Evolutionary conservation across 2,797 vertebrate genomes (phyloP).

Genomic region (Leucoraja ocellata): DNA sequence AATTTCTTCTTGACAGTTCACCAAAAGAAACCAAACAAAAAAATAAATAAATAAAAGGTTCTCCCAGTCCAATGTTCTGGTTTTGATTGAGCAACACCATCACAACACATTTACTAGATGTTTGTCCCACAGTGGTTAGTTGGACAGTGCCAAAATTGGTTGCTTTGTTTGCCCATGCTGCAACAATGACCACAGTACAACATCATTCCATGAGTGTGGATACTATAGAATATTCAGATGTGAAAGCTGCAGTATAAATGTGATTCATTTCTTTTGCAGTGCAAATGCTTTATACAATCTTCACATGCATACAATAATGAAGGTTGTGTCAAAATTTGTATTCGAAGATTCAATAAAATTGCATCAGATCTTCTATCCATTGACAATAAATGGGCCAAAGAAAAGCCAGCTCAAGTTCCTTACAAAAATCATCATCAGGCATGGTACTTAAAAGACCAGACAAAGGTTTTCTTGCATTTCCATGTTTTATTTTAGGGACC

Average conservation of each 20-base stretch:
- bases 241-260: not conserved
- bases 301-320: not conserved
- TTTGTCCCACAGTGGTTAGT: not conserved
- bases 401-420: too few relatives aligned
- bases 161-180: not conserved
- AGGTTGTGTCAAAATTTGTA: not conserved
- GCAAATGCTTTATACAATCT: slow-evolving; percentile 4
- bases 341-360: too few relatives aligned
- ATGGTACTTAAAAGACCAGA: not conserved
- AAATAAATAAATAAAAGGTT: not conserved
- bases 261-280: not conserved
- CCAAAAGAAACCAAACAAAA: not conserved
- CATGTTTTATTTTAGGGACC: too few relatives aligned
- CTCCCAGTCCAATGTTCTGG: not conserved
- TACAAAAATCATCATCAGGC: not conserved
- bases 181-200: not conserved
- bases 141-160: not conserved
- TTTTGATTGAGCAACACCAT: not conserved
- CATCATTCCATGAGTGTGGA: not conserved
- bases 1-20: not conserved
- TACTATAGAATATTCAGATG: too few relatives aligned
- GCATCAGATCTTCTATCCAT: not conserved
- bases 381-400: not conserved
- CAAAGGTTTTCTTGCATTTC: not conserved
- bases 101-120: not conserved